Evolutionary conservation across 35 echinoderm and acorn worm genomes (phyloP).

Genomic region (Holothuria glaberrima): DNA sequence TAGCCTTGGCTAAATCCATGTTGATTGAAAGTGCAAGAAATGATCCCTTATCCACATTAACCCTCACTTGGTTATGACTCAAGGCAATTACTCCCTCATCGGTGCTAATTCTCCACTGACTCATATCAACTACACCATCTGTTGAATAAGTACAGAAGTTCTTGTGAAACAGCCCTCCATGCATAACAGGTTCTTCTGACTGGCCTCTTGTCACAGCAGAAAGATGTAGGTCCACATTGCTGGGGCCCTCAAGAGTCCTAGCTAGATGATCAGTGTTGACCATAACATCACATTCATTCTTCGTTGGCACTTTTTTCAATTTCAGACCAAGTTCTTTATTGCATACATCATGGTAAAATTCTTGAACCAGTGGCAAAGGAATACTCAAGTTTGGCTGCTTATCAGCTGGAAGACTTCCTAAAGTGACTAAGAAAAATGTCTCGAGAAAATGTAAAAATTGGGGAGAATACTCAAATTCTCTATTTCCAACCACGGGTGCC

Average conservation of each 20-base stretch:
- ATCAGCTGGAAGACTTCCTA: conserved; percentile 76
- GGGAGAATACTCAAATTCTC: conserved; percentile 81
- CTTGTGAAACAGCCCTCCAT: conserved; percentile 48
- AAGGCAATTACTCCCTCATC: background rate
- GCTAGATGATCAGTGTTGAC: conserved; percentile 2
- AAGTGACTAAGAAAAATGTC: conserved; percentile 90
- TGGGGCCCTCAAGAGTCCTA: background rate
- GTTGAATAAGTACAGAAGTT: conserved; percentile 4
- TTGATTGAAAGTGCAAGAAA: conserved; percentile 28
- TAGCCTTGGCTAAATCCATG: conserved; percentile 15
- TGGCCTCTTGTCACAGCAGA: background rate
- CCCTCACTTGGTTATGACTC: background rate
- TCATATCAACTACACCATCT: conserved; percentile 39
- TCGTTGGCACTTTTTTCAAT: conserved; percentile 39
- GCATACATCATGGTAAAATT: conserved; percentile 55
- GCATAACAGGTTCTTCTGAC: background rate
- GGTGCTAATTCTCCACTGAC: background rate
- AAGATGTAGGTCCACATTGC: background rate
- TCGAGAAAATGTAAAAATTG: conserved; percentile 88
- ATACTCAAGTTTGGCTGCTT: conserved; percentile 39
- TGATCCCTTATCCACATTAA: background rate
- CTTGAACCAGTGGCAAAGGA: conserved; percentile 51
- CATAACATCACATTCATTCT: conserved; percentile 20
- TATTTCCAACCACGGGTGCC: conserved; percentile 62
- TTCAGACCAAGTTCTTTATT: conserved; percentile 58